Evolutionary conservation across 2,888 invertebrate species (phyloP).

Genomic region (Deroplatys truncata): DNA sequence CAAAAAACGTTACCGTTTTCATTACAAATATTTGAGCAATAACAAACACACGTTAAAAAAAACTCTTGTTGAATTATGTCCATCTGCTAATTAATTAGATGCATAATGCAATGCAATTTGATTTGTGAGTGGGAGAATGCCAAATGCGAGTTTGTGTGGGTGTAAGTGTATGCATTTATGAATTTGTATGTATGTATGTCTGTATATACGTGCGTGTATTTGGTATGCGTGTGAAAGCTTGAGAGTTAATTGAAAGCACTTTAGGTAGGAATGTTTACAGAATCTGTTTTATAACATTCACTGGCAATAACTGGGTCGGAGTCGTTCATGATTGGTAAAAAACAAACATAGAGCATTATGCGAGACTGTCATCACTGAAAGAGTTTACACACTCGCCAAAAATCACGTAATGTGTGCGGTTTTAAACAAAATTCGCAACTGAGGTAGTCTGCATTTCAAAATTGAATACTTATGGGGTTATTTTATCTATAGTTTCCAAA

Average conservation of each 20-base stretch:
- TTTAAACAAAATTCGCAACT: too few relatives aligned
- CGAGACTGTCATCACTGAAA: background rate
- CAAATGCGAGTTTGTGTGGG: background rate
- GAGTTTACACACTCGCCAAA: background rate
- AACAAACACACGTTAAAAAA: slow-evolving; percentile 2
- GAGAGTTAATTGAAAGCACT: slow-evolving; percentile 14
- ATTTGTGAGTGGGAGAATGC: background rate
- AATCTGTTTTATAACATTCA: slow-evolving; percentile 29
- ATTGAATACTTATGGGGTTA: too few relatives aligned
- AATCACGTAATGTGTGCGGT: too few relatives aligned
- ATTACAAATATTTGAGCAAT: slow-evolving; percentile 16
- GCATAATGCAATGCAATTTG: background rate
- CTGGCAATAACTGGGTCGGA: slow-evolving; percentile 32
- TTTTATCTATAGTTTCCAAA: too few relatives aligned
- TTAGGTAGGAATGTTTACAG: slow-evolving; percentile 14
- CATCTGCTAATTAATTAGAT: slow-evolving; percentile 13
- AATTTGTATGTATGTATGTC: background rate
- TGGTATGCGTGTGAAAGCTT: background rate
- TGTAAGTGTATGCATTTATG: background rate
- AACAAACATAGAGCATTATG: background rate
- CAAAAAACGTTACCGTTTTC: background rate
- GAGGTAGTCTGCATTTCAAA: too few relatives aligned
- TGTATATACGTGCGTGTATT: background rate
- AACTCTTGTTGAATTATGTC: slow-evolving; percentile 25
- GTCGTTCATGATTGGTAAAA: background rate